These are phyloP conservation scores for Spermophilus dauricus DNA, from an alignment of 2,113 vertebrate species.

Conservation along the genomic window DNA sequence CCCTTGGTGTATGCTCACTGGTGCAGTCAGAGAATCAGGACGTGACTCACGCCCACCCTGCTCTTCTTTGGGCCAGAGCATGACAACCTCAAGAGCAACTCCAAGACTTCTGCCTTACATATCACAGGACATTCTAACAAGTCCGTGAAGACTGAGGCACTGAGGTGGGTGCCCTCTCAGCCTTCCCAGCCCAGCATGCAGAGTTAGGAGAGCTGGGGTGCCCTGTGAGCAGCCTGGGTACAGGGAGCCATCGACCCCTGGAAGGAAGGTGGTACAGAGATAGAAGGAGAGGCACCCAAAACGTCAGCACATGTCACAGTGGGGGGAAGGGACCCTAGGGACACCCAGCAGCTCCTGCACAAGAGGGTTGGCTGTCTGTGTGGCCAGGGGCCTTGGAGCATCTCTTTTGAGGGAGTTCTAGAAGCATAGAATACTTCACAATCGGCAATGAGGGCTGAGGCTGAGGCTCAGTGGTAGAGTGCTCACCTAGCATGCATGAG, in stretches of 20 bases:
- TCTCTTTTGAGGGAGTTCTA: no score
- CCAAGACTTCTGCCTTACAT: background rate
- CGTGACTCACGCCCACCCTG: background rate
- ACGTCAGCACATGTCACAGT: rapidly evolving
- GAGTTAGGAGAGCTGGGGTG: no score
- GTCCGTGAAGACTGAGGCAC: background rate
- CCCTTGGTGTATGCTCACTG: background rate
- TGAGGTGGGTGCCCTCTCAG: no score
- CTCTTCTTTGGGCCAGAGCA: no score
- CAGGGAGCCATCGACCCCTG: background rate
- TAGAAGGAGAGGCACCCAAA: background rate
- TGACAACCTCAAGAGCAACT: background rate
- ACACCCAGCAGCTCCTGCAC: background rate
- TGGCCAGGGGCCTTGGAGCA: background rate
- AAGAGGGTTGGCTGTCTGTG: background rate
- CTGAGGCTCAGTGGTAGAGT: no score
- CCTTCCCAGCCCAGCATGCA: no score
- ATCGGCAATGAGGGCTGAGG: no score
- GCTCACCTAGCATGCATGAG: no score
- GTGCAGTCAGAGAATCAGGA: background rate
- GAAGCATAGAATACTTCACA: background rate
- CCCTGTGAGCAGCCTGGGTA: background rate
- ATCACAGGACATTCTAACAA: background rate
- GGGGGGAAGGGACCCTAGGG: background rate
- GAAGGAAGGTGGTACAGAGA: no score